These are phyloP conservation scores for Forficula auricularia DNA, from an alignment of 1,140 invertebrate genomes.

Conservation along the genomic window DNA sequence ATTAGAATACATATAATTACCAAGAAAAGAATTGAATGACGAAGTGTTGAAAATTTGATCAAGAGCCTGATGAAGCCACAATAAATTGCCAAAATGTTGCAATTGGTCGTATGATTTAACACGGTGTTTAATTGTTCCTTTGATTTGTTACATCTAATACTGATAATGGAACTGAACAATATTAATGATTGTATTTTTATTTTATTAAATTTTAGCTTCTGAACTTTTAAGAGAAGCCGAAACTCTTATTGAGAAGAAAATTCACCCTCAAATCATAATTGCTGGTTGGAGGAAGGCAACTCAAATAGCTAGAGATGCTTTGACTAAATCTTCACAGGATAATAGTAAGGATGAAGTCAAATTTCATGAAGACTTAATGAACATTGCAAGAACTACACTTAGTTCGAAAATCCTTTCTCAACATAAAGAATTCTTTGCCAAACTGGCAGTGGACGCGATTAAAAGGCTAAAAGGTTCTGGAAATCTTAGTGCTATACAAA, in stretches of 20 bases:
- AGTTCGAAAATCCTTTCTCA: slow-evolving; percentile 97
- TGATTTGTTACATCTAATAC: too few species aligned
- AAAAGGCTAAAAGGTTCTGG: slow-evolving; percentile 87
- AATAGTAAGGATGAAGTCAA: slow-evolving; percentile 57
- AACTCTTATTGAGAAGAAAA: slow-evolving; percentile 77
- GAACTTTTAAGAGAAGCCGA: slow-evolving; percentile 93
- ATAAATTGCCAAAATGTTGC: too few species aligned
- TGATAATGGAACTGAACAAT: too few species aligned
- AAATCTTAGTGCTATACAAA: slow-evolving; percentile 89
- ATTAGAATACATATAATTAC: too few species aligned
- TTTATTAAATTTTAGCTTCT: slow-evolving; percentile 61
- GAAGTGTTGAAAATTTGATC: too few species aligned
- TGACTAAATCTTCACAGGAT: slow-evolving; percentile 58
- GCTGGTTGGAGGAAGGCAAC: slow-evolving; percentile 82
- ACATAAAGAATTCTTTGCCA: slow-evolving; percentile 92
- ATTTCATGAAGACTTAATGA: slow-evolving; percentile 79
- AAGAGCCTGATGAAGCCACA: too few species aligned
- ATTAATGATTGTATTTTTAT: too few species aligned
- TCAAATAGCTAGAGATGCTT: slow-evolving; percentile 62
- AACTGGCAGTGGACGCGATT: slow-evolving; percentile 88
- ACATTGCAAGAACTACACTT: slow-evolving; percentile 92
- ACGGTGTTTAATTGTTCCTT: too few species aligned
- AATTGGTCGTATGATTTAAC: too few species aligned
- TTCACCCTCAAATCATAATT: slow-evolving; percentile 97
- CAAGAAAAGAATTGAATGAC: too few species aligned